Percentiles rank a stretch among this genome's conserved stretches.
phyloP scores from a whole-genome alignment of 1,140 invertebrate species.

The Helicoverpa zea region DNA sequence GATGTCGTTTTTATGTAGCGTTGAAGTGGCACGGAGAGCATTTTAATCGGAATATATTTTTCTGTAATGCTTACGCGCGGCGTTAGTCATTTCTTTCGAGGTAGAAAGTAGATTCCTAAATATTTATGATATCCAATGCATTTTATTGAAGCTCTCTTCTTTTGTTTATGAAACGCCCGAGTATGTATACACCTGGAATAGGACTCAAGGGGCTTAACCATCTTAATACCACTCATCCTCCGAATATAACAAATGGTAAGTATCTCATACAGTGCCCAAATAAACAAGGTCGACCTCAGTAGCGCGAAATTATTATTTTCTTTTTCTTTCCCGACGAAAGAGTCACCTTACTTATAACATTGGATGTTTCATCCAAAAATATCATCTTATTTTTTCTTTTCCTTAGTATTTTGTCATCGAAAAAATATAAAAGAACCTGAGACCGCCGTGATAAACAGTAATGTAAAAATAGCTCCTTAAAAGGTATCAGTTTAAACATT shows the following conservation, averaged over 20 bases:
- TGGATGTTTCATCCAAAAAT: constrained; percentile 32
- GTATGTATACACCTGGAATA: constrained; percentile 15
- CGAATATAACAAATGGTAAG: constrained; percentile 24
- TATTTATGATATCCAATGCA: no score
- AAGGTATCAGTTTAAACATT: constrained; percentile 23
- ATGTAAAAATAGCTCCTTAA: neutral
- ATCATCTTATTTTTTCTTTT: constrained; percentile 4
- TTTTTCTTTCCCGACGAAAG: constrained; percentile 13
- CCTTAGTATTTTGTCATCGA: constrained; percentile 3
- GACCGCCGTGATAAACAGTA: constrained; percentile 7
- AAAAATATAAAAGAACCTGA: constrained; percentile 1
- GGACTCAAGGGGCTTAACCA: neutral
- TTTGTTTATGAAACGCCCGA: neutral
- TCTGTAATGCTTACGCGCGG: no score
- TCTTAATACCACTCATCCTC: constrained; percentile 13
- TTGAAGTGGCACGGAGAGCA: constrained; percentile 4
- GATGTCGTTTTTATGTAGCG: constrained; percentile 10
- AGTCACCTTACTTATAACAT: constrained; percentile 17
- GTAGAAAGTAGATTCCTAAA: no score
- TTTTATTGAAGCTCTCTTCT: neutral
- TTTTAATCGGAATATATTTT: no score
- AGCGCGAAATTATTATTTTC: constrained; percentile 28
- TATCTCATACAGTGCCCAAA: constrained; percentile 15
- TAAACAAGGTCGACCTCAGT: constrained; percentile 3
- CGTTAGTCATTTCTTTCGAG: no score